These are phyloP conservation scores for Furcifer pardalis DNA, from an alignment of 2,797 vertebrate species.

Conservation along the genomic window DNA sequence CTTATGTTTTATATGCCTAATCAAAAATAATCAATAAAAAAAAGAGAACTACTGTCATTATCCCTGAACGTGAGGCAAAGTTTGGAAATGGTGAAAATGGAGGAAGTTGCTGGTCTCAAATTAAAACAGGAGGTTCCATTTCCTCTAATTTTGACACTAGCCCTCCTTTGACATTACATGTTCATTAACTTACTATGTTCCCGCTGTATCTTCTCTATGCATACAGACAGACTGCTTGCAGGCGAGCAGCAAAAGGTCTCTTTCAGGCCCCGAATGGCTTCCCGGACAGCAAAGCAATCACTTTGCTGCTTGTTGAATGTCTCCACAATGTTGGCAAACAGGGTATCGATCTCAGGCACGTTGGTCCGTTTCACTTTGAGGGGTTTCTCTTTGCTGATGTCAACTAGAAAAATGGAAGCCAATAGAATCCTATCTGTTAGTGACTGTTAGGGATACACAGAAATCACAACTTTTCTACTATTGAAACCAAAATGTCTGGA, in stretches of 20 bases:
- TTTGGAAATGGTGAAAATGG: not conserved
- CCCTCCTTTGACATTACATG: not conserved
- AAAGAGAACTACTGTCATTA: not conserved
- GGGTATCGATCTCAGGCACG: not conserved
- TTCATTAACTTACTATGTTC: not conserved
- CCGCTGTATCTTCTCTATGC: not conserved
- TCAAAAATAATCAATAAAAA: no score
- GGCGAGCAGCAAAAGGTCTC: not conserved
- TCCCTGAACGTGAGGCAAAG: not conserved
- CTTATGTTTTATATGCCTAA: no score
- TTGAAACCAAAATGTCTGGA: not conserved
- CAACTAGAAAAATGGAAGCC: constrained; percentile 11
- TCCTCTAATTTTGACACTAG: not conserved
- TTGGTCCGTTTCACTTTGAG: constrained; percentile 34
- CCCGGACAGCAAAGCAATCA: constrained; percentile 3
- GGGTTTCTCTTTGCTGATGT: constrained; percentile 29
- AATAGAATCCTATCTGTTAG: constrained; percentile 5
- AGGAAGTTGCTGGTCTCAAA: no score
- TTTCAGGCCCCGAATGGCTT: constrained; percentile 18
- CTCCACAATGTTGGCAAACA: not conserved
- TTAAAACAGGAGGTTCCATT: not conserved
- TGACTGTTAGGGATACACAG: accelerated
- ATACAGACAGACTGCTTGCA: not conserved
- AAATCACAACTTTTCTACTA: not conserved
- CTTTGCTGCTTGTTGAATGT: constrained; percentile 39